A percentile compares a stretch with the other conserved stretches of the same genome.
phyloP scores from a whole-genome alignment of 2,888 invertebrate species.

The Theodoxus fluviatilis region DNA sequence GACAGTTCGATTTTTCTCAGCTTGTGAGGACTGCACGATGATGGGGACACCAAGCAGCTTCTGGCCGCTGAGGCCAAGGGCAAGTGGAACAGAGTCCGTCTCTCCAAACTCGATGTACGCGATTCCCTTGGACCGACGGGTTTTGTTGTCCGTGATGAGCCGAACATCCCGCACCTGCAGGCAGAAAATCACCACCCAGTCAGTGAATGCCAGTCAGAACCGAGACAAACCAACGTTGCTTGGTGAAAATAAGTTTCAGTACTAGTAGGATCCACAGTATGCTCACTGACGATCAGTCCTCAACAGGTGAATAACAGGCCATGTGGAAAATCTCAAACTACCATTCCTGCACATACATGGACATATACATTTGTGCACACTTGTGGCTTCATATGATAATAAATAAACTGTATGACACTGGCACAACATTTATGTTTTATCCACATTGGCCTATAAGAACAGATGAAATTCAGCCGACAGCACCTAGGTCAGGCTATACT shows the following conservation, averaged over 20 bases:
- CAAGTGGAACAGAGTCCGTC: constrained; percentile 94
- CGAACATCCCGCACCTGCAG: constrained; percentile 85
- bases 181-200: constrained; percentile 19
- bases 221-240: background rate
- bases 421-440: too few species aligned
- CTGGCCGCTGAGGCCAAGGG: constrained; percentile 93
- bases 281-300: too few species aligned
- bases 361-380: too few species aligned
- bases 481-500: too few species aligned
- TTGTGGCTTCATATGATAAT: too few species aligned
- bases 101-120: constrained; percentile 99
- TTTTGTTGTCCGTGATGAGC: constrained; percentile 98
- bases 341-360: too few species aligned
- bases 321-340: too few species aligned
- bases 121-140: constrained; percentile 97
- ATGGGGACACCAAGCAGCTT: constrained; percentile 94
- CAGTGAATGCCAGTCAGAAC: background rate
- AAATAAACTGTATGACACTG: too few species aligned
- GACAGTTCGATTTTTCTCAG: constrained; percentile 72
- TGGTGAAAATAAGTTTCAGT: background rate
- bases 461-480: too few species aligned
- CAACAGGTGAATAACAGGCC: too few species aligned
- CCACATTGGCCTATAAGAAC: too few species aligned
- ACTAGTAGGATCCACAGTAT: too few species aligned
- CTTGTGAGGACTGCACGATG: constrained; percentile 97